Evolutionary conservation across 2,113 vertebrate species (phyloP).

Genomic region (Chiloscyllium plagiosum): DNA sequence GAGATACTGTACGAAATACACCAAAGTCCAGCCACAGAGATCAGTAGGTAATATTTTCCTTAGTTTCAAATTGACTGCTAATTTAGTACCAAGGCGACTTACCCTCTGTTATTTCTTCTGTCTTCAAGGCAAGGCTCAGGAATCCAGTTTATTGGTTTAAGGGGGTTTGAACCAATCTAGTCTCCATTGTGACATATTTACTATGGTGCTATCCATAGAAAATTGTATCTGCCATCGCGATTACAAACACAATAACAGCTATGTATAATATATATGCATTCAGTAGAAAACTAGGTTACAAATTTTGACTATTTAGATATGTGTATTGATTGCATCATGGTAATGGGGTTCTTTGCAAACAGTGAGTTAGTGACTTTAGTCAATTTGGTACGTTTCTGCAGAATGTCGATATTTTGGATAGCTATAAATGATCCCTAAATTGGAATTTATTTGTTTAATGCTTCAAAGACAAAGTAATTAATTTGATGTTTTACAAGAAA

Average conservation of each 20-base stretch:
- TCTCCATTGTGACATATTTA: neutral
- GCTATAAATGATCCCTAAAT: neutral
- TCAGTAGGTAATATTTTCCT: neutral
- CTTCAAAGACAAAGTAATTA: neutral
- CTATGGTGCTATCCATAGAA: neutral
- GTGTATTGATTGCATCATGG: neutral
- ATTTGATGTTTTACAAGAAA: neutral
- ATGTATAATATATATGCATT: neutral
- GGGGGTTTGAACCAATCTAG: neutral
- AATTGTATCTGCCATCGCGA: neutral
- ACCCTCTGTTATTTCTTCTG: neutral
- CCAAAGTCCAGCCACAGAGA: neutral
- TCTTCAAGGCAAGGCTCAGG: neutral
- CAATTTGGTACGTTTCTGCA: neutral
- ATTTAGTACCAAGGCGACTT: neutral
- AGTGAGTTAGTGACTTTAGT: neutral
- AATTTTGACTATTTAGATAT: neutral
- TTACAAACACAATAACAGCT: neutral
- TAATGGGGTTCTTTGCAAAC: neutral
- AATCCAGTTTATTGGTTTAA: neutral
- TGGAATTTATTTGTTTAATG: neutral
- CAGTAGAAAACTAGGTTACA: neutral
- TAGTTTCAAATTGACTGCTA: neutral
- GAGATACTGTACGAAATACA: neutral
- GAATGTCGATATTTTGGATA: neutral